Evolutionary conservation across 2,797 vertebrate species (phyloP).

Genomic region (Chanos chanos): DNA sequence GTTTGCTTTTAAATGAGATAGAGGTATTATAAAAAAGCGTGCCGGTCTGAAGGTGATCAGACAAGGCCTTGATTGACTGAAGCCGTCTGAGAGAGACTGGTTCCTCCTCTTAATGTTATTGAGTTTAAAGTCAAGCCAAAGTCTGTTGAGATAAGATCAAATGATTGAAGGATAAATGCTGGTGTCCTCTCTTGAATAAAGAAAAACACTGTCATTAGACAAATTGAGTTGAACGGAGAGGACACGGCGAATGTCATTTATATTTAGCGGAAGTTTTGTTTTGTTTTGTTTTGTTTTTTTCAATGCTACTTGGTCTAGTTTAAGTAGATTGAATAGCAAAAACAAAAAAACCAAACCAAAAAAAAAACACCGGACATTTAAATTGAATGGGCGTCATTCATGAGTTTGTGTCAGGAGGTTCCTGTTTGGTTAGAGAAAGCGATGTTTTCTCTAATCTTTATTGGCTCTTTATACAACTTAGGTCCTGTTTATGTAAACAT

Average conservation of each 20-base stretch:
- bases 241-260: neutral
- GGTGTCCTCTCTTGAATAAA: constrained; percentile 15
- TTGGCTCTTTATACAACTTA: too few relatives aligned
- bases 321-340: neutral
- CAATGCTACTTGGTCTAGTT: neutral
- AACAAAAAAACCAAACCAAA: too few relatives aligned
- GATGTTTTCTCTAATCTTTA: too few relatives aligned
- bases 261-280: neutral
- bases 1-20: too few relatives aligned
- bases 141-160: constrained; percentile 22
- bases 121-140: constrained; percentile 28
- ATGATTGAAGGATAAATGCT: constrained; percentile 7
- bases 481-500: too few relatives aligned
- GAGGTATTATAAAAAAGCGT: too few relatives aligned
- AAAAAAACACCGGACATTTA: too few relatives aligned
- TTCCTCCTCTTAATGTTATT: constrained; percentile 16
- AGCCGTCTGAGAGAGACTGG: constrained; percentile 26
- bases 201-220: neutral
- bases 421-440: too few relatives aligned
- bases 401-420: too few relatives aligned
- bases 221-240: neutral
- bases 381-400: too few relatives aligned
- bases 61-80: constrained; percentile 26
- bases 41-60: too few relatives aligned
- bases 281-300: neutral